Evolutionary conservation across 2,888 invertebrate genomes (phyloP).

Genomic region (Amiota minor): DNA sequence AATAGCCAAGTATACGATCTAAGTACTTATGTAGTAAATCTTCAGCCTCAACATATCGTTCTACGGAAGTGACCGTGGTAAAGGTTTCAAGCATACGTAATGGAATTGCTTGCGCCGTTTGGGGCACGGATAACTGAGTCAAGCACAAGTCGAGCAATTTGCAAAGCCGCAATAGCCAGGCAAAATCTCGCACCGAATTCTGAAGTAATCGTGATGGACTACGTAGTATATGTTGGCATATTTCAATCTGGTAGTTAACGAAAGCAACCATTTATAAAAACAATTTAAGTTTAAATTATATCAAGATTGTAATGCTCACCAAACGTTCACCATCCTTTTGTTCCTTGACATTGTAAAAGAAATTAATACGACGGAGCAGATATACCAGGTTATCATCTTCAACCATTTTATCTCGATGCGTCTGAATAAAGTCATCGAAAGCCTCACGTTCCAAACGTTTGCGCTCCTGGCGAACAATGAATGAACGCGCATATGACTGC

Average conservation of each 20-base stretch:
- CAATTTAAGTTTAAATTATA: neutral
- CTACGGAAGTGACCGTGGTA: slow-evolving; percentile 75
- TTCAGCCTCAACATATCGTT: slow-evolving; percentile 67
- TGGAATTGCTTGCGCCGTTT: slow-evolving; percentile 78
- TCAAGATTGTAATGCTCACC: slow-evolving; percentile 71
- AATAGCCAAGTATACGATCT: slow-evolving; percentile 68
- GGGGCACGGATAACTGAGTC: slow-evolving; percentile 67
- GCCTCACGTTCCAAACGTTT: slow-evolving; percentile 80
- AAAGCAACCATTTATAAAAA: slow-evolving; percentile 30
- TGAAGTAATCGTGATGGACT: slow-evolving; percentile 68
- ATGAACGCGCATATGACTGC: slow-evolving; percentile 87
- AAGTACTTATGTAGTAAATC: slow-evolving; percentile 65
- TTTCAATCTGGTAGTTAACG: slow-evolving; percentile 63
- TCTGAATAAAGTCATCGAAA: slow-evolving; percentile 78
- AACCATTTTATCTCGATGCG: slow-evolving; percentile 74
- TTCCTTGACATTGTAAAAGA: slow-evolving; percentile 80
- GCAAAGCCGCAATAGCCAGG: slow-evolving; percentile 71
- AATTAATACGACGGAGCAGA: slow-evolving; percentile 81
- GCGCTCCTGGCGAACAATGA: slow-evolving; percentile 79
- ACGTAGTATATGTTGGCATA: slow-evolving; percentile 71
- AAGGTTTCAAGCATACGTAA: slow-evolving; percentile 86
- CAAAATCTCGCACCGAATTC: slow-evolving; percentile 64
- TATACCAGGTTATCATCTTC: slow-evolving; percentile 73
- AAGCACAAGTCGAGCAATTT: slow-evolving; percentile 71
- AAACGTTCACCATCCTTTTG: slow-evolving; percentile 79